Evolutionary conservation across 2,888 invertebrate genomes (phyloP).

Genomic region (Tribolium freemani): DNA sequence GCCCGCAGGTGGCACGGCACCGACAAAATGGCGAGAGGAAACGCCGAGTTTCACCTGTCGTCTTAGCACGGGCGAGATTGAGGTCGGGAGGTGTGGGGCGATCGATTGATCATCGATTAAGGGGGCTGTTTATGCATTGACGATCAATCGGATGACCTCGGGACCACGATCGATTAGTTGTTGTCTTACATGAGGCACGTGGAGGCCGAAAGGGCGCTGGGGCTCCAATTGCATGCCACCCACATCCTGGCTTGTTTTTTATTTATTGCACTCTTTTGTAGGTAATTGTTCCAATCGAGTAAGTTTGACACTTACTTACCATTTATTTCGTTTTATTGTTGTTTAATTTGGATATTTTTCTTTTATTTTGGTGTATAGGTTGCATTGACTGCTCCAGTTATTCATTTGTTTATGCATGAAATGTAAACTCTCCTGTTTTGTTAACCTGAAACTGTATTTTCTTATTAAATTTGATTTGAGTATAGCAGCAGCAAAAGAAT

Average conservation of each 20-base stretch:
- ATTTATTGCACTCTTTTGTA: no score
- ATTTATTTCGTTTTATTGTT: no score
- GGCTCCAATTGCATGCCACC: background rate
- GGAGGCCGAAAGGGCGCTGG: background rate
- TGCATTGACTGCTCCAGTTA: no score
- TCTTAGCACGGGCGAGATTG: conserved; percentile 33
- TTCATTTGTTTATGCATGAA: no score
- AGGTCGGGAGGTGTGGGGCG: background rate
- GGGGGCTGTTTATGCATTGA: background rate
- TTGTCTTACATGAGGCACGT: background rate
- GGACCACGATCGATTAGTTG: background rate
- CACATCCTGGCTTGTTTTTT: background rate
- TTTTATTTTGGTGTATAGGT: no score
- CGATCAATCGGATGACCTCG: background rate
- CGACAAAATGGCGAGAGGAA: conserved; percentile 44
- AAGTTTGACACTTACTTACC: no score
- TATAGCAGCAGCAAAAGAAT: no score
- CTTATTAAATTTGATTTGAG: no score
- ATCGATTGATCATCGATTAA: background rate
- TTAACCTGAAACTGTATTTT: no score
- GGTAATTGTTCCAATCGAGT: no score
- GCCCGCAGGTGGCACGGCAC: conserved; percentile 3
- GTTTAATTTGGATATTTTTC: no score
- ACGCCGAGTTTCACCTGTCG: conserved; percentile 40
- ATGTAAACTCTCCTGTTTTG: no score